phyloP scores from a whole-genome alignment of 2,888 invertebrate genomes.

The Pristionchus mayeri region DNA sequence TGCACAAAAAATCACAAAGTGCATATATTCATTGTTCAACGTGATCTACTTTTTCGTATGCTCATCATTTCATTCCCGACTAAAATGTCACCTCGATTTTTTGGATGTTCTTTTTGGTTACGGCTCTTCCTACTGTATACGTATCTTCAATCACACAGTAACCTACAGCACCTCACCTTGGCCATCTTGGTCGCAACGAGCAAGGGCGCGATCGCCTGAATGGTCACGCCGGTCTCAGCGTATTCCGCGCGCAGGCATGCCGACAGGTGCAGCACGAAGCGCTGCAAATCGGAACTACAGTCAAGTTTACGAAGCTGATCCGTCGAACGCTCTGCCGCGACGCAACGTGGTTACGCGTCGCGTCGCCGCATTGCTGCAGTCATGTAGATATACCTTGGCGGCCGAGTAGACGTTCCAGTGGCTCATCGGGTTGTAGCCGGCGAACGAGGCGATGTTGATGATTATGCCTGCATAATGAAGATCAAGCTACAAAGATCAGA shows the following conservation, averaged over 20 bases:
- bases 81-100: too few species aligned
- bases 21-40: not conserved
- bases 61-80: too few species aligned
- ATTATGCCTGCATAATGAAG: constrained; percentile 83
- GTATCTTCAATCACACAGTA: too few species aligned
- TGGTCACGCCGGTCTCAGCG: constrained; percentile 75
- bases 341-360: not conserved
- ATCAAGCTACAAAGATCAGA: too few species aligned
- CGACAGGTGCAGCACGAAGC: constrained; percentile 72
- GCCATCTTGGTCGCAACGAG: constrained; percentile 74
- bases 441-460: constrained; percentile 90
- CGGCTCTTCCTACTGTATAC: too few species aligned
- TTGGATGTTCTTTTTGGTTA: too few species aligned
- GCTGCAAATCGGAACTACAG: constrained; percentile 67
- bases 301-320: not conserved
- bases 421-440: constrained; percentile 85
- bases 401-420: constrained; percentile 86
- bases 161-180: constrained; percentile 53
- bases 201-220: constrained; percentile 74
- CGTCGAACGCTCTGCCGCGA: not conserved
- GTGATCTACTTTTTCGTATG: too few species aligned
- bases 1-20: not conserved
- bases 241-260: constrained; percentile 77
- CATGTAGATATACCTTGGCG: constrained; percentile 85
- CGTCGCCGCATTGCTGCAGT: not conserved